These are phyloP conservation scores for Oreohelix idahoensis DNA, from an alignment of 1,140 invertebrate species.

Conservation along the genomic window DNA sequence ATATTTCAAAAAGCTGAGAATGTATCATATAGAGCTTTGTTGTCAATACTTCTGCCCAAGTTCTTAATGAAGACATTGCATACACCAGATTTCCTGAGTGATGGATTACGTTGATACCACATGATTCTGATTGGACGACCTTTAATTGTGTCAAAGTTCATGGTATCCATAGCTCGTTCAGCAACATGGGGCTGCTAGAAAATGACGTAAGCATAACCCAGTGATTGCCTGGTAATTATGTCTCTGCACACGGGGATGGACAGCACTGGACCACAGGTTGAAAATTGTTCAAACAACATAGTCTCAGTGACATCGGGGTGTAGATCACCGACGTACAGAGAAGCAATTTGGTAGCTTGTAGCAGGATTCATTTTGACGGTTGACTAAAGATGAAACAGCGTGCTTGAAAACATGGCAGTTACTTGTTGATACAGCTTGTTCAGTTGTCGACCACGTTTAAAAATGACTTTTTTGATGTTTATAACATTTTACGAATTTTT, in stretches of 20 bases:
- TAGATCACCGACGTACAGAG: conserved; percentile 98
- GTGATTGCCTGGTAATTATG: conserved; percentile 94
- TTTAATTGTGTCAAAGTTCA: too few species aligned
- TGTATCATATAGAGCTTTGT: too few species aligned
- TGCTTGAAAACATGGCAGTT: conserved; percentile 91
- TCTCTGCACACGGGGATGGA: conserved; percentile 99
- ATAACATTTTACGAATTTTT: conserved; percentile 31
- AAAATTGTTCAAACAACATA: too few species aligned
- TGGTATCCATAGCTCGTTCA: conserved; percentile 97
- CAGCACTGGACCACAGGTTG: conserved; percentile 95
- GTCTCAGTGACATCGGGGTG: conserved; percentile 98
- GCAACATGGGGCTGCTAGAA: conserved; percentile 98
- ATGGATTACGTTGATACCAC: conserved; percentile 99
- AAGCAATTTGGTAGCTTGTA: conserved; percentile 79
- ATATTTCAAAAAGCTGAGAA: too few species aligned
- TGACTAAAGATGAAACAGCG: conserved; percentile 69
- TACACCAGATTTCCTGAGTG: conserved; percentile 96
- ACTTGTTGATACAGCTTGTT: conserved; percentile 73
- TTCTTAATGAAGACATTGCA: conserved; percentile 99
- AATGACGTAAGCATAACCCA: conserved; percentile 99
- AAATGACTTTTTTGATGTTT: conserved; percentile 39
- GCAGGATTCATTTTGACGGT: conserved; percentile 82
- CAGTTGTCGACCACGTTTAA: conserved; percentile 27
- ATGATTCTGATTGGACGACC: too few species aligned
- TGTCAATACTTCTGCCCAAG: too few species aligned